Evolutionary conservation across 2,797 vertebrate genomes (phyloP).

Genomic region (Halcyon badia): DNA sequence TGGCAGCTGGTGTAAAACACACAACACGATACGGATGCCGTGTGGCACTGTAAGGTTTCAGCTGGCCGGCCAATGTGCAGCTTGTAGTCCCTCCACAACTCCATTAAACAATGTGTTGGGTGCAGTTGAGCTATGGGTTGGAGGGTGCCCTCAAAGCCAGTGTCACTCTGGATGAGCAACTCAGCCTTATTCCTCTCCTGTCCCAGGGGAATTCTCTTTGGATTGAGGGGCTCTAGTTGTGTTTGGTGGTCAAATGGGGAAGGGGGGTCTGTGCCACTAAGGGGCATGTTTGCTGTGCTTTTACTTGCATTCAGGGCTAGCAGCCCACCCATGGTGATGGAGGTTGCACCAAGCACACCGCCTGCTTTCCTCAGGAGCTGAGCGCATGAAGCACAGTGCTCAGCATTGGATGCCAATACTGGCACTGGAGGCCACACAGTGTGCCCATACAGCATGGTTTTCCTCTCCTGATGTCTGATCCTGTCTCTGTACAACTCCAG

Average conservation of each 20-base stretch:
- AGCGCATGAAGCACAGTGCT: accelerated
- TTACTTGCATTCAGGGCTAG: neutral
- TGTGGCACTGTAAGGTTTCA: neutral
- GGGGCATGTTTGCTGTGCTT: accelerated
- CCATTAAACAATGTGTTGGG: neutral
- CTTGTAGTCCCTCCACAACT: neutral
- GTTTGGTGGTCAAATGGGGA: neutral
- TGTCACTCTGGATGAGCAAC: neutral
- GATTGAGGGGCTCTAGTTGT: neutral
- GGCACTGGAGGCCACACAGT: accelerated
- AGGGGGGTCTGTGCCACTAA: neutral
- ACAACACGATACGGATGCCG: accelerated
- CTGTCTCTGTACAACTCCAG: neutral
- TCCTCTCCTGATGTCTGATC: neutral
- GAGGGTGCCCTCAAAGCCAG: neutral
- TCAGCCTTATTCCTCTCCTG: neutral
- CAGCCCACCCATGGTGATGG: neutral
- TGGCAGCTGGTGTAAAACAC: neutral
- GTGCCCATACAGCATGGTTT: neutral
- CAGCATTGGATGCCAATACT: neutral
- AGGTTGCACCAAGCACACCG: neutral
- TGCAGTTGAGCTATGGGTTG: accelerated
- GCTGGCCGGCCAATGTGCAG: accelerated
- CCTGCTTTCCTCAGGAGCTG: neutral
- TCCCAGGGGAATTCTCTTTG: accelerated